phyloP scores from a whole-genome alignment of 2,113 vertebrate genomes.

The Pedionomus torquatus region DNA sequence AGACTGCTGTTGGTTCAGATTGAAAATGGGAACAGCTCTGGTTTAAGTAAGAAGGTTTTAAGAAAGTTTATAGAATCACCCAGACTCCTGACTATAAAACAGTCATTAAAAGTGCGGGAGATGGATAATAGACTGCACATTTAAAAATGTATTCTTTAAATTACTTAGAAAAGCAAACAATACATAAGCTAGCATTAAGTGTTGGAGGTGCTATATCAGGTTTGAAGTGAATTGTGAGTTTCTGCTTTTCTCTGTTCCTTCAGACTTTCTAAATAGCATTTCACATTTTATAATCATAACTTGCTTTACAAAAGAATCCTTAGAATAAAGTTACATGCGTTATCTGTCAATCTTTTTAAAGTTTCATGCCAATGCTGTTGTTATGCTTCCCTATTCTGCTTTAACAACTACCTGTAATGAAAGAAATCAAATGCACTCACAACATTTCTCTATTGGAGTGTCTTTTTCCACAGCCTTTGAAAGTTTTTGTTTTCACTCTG shows the following conservation, averaged over 20 bases:
- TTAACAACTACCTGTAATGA: neutral
- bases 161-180: neutral
- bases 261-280: neutral
- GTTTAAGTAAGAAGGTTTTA: neutral
- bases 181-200: neutral
- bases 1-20: neutral
- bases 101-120: neutral
- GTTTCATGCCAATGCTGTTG: neutral
- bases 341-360: no score
- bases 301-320: neutral
- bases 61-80: neutral
- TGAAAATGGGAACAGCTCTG: neutral
- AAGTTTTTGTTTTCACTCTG: neutral
- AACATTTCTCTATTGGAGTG: neutral
- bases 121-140: neutral
- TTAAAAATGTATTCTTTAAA: neutral
- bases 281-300: neutral
- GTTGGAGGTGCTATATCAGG: fast-evolving
- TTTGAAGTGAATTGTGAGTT: neutral
- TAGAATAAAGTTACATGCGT: neutral
- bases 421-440: neutral
- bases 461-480: neutral
- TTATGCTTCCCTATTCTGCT: neutral
- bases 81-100: neutral
- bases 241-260: neutral